Evolutionary conservation across 2,113 vertebrate species (phyloP).

Genomic region (Myotis brandtii): DNA sequence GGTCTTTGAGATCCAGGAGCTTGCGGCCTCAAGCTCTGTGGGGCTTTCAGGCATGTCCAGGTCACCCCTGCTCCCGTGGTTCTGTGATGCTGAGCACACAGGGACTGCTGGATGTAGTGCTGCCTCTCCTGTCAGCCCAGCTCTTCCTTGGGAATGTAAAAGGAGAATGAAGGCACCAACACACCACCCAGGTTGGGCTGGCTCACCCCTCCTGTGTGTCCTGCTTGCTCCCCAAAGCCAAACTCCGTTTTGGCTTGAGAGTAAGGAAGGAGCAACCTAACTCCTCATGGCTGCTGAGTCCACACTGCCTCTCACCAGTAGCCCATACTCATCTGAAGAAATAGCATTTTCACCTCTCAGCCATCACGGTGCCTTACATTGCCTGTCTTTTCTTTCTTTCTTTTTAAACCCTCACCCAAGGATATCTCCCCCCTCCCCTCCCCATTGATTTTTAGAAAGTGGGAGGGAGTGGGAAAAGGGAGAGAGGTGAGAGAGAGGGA

Average conservation of each 20-base stretch:
- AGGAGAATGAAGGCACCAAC: neutral
- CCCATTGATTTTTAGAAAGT: too few species aligned
- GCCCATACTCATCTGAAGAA: neutral
- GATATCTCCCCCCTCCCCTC: too few species aligned
- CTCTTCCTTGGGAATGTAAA: neutral
- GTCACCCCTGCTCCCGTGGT: neutral
- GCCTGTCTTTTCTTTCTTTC: neutral
- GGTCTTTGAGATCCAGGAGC: neutral
- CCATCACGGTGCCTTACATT: rapidly evolving
- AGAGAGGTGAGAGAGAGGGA: too few species aligned
- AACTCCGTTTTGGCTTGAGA: neutral
- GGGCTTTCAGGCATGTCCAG: neutral
- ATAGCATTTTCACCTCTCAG: neutral
- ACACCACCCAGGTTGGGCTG: too few species aligned
- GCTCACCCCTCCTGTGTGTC: neutral
- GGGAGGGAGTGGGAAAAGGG: too few species aligned
- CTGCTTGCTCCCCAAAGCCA: too few species aligned
- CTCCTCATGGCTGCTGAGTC: neutral
- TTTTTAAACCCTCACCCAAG: too few species aligned
- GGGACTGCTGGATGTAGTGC: neutral
- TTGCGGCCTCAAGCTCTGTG: neutral
- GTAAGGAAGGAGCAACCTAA: neutral
- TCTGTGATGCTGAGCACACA: rapidly evolving
- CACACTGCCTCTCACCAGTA: neutral
- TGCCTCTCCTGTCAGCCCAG: neutral